Evolutionary conservation across 2,888 invertebrate species (phyloP).

Genomic region (Bedellia somnulentella): DNA sequence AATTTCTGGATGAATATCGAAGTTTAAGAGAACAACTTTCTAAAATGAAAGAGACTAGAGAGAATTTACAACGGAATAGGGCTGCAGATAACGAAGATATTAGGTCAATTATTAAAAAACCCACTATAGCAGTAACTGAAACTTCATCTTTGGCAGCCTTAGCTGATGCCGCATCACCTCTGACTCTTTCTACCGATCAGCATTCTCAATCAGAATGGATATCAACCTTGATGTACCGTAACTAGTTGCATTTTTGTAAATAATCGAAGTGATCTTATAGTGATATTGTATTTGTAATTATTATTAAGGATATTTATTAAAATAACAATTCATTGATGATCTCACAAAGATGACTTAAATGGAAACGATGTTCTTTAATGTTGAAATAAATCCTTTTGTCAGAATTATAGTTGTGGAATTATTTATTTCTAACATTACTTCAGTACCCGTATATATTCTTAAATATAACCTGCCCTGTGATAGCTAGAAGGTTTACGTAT

Average conservation of each 20-base stretch:
- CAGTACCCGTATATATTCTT: no score
- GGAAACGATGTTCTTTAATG: slow-evolving; percentile 30
- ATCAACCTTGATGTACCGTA: slow-evolving; percentile 45
- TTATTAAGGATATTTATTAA: not conserved
- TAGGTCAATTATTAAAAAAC: slow-evolving; percentile 60
- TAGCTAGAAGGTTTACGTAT: no score
- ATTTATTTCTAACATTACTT: no score
- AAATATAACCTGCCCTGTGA: no score
- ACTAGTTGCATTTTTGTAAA: slow-evolving; percentile 19
- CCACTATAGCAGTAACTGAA: slow-evolving; percentile 51
- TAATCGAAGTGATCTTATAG: slow-evolving; percentile 2
- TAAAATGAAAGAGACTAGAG: slow-evolving; percentile 79
- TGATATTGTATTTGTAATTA: not conserved
- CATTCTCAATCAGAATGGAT: slow-evolving; percentile 46
- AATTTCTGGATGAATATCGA: slow-evolving; percentile 78
- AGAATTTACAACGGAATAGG: slow-evolving; percentile 59
- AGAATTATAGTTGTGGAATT: no score
- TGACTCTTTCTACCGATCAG: slow-evolving; percentile 38
- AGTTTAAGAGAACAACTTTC: slow-evolving; percentile 76
- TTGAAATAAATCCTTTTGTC: slow-evolving; percentile 36
- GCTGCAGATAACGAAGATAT: slow-evolving; percentile 53
- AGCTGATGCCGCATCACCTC: slow-evolving; percentile 40
- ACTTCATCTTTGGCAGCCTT: slow-evolving; percentile 42
- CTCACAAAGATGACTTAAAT: slow-evolving; percentile 15
- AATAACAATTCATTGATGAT: no score